Evolutionary conservation across 2,113 vertebrate species (phyloP).

Genomic region (Ornithorhynchus anatinus): DNA sequence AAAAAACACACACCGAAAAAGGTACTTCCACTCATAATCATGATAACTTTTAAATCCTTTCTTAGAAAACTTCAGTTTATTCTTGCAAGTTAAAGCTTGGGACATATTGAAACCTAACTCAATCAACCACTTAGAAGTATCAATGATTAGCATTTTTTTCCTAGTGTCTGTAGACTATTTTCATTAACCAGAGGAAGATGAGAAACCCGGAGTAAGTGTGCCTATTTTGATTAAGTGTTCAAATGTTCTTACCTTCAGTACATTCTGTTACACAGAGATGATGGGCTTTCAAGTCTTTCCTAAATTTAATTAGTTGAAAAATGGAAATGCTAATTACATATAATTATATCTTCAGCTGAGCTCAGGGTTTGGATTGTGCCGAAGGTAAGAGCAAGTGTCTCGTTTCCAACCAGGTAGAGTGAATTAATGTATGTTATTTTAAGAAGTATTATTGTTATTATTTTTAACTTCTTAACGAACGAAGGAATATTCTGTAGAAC

Average conservation of each 20-base stretch:
- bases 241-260: conserved; percentile 1
- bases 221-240: conserved; percentile 8
- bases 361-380: background rate
- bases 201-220: background rate
- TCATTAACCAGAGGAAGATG: background rate
- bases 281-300: conserved; percentile 8
- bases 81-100: conserved; percentile 9
- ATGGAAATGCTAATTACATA: conserved; percentile 42
- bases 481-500: background rate
- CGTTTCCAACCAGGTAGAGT: background rate
- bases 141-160: background rate
- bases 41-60: too few relatives aligned
- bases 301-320: conserved; percentile 43
- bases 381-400: background rate
- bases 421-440: background rate
- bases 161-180: background rate
- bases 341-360: conserved; percentile 35
- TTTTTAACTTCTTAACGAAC: background rate
- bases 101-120: background rate
- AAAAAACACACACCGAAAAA: too few relatives aligned
- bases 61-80: background rate
- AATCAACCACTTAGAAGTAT: background rate
- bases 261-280: background rate
- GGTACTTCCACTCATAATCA: too few relatives aligned
- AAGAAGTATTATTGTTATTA: background rate